phyloP scores from a whole-genome alignment of 2,113 vertebrate genomes.

The Elanus axillaris region DNA sequence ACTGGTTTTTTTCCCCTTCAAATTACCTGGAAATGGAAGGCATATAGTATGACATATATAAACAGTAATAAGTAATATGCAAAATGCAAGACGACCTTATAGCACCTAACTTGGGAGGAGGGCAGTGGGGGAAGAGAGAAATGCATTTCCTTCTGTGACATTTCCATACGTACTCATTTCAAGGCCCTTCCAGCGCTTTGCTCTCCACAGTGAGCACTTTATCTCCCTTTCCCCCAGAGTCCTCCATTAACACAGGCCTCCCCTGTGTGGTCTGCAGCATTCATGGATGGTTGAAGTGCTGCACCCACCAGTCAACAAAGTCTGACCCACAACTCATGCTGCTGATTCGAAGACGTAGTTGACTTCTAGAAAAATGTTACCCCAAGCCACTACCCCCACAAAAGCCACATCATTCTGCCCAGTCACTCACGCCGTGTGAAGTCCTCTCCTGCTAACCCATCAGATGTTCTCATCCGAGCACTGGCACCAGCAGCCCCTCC shows the following conservation, averaged over 20 bases:
- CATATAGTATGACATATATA: not conserved
- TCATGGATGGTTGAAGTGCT: not conserved
- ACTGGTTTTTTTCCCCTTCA: not conserved
- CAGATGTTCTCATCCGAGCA: not conserved
- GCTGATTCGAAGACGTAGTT: not conserved
- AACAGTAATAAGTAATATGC: not conserved
- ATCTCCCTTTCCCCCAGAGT: not conserved
- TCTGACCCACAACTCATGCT: not conserved
- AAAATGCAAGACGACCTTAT: not conserved
- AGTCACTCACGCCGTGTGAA: accelerated
- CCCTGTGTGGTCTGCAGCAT: not conserved
- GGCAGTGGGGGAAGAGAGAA: not conserved
- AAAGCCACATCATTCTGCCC: not conserved
- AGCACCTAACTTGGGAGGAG: not conserved
- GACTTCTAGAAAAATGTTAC: not conserved
- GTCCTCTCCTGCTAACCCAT: not conserved
- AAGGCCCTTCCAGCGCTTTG: not conserved
- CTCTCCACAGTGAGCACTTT: not conserved
- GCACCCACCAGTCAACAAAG: too few relatives aligned
- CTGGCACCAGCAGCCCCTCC: not conserved
- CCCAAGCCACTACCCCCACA: too few relatives aligned
- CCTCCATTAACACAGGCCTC: not conserved
- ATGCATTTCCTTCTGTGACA: not conserved
- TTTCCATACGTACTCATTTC: not conserved
- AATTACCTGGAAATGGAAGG: not conserved